Percentiles rank a stretch among this genome's conserved stretches.
These are phyloP conservation scores for Nomada goodeniana DNA, from an alignment of 2,888 invertebrate species.

Conservation along the genomic window DNA sequence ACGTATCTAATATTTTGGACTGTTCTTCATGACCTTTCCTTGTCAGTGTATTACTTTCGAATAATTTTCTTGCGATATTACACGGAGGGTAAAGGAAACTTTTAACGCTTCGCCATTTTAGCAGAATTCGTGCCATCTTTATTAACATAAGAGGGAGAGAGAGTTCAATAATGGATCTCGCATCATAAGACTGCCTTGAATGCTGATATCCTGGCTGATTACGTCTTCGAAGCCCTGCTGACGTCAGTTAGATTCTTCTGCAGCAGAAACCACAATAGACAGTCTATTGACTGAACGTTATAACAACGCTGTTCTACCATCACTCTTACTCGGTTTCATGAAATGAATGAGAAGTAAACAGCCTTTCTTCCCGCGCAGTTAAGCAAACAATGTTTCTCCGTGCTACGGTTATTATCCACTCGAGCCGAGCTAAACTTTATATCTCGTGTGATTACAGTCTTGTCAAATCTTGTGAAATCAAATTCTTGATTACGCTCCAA, in stretches of 20 bases:
- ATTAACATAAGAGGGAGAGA: neutral
- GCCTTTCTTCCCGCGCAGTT: conserved; percentile 51
- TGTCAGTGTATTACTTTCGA: too few species aligned
- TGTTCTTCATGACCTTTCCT: too few species aligned
- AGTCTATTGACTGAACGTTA: conserved; percentile 61
- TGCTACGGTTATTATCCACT: conserved; percentile 4
- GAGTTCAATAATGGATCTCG: neutral
- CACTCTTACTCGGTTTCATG: conserved; percentile 36
- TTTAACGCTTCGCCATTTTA: neutral
- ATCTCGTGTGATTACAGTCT: neutral
- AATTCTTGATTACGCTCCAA: neutral
- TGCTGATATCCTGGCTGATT: conserved; percentile 9
- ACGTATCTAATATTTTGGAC: too few species aligned
- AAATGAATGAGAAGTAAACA: conserved; percentile 76
- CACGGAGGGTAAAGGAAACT: neutral
- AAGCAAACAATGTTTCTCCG: conserved; percentile 18
- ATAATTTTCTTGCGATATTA: too few species aligned
- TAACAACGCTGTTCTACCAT: conserved; percentile 55
- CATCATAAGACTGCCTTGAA: conserved; percentile 8
- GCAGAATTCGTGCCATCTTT: neutral
- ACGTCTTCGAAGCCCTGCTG: conserved; percentile 5
- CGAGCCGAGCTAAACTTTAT: neutral
- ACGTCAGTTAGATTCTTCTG: conserved; percentile 12
- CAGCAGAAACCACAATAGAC: conserved; percentile 52
- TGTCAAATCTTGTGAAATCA: neutral